Evolutionary conservation across 2,797 vertebrate genomes (phyloP), one percentile per base, ranked within the genome.

Genomic region (Silurus lanzhouensis): DNA sequence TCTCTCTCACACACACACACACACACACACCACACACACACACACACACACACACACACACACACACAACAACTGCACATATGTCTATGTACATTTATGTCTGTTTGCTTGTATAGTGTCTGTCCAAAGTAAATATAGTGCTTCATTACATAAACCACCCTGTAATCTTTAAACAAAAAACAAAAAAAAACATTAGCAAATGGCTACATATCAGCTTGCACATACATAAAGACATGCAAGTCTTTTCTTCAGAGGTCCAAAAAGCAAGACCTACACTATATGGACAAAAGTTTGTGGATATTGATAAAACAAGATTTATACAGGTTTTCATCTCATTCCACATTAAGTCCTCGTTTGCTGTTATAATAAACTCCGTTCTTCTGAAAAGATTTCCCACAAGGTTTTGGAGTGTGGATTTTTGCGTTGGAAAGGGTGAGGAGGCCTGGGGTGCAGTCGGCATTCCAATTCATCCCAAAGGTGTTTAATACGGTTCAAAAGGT

Each of bases 1-100:
- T 19, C 46, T 9, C 66, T 52, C 78, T 12, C 88, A 90, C 91
- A 84, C 92, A 92, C 85, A 84, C 91, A 78, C 9, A 61, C 48
- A 90, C 84, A 85, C 89, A 91, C 82, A 71, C 48, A 52, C 48
- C 48, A 38, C 48, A 14, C 78, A 22, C 71, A 17, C 81, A 85
- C 91, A 83, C 9, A 61, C 48, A 90, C 84, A 85, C 89, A 91
- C 82, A 71, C 48, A 52, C 48, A 52, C 48, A 13, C 77, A 22
- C 71, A 17, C 81, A 8, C 88, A 89, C 91, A 82, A 17, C 81
- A 85, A 84, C 87, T 64, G 46, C 57, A 80, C 22, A 55, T 81
- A 44, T 60, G 19, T 58, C 22, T 20, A 88, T 31, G 48, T 67
- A 70, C 25, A 81, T 60, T 63, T 74, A 38, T n/a, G 13, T 64